Evolutionary conservation across 2,797 vertebrate genomes (phyloP), one percentile per base, ranked within the genome.

Genomic region (Anomalospiza imberbis): DNA sequence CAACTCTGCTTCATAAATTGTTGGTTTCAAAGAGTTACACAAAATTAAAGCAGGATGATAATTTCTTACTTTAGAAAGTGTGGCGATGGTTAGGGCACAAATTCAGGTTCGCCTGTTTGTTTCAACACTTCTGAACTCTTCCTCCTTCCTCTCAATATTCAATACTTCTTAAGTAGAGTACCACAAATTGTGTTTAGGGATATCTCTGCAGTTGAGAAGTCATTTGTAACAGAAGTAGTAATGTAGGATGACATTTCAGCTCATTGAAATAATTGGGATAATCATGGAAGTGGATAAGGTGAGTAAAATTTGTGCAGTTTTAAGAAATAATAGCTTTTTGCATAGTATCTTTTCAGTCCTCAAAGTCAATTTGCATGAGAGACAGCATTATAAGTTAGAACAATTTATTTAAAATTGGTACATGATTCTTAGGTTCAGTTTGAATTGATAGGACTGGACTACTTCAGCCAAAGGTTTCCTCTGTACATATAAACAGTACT

Each of bases 151-250:
- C 24, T 16, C 38, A 48, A 48, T 85, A 50, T 50, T 72, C n/a
- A 63, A 9, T 29, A 67, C 14, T 70, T 91, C 32, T 67, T 10
- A 32, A 31, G 62, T 62, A 57, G 40, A 90, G n/a, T 85, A 70
- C 34, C 34, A 34, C 34, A 34, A 34, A 31, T 50, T 91, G 34
- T 89, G 66, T n/a, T 87, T 87, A 80, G 32, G 18, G 57, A 83
- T 91, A 73, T 26, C 36, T 95, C 66, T 91, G 78, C 83, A 72
- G 29, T 72, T 95, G 92, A 88, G 78, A 95, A 96, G 75, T 89
- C 3, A 82, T 97, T 96, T 97, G 61, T 95, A 95, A 78, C 71
- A 93, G 66, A 84, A 90, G 72, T 61, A 57, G 70, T 94, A 88
- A 95, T 95, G 92, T 54, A 89, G 80, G 2, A 75, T 95, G 91